Evolutionary conservation across 2,113 vertebrate genomes (phyloP), one percentile per base, ranked within the genome.

Genomic region (Falcunculus frontatus): DNA sequence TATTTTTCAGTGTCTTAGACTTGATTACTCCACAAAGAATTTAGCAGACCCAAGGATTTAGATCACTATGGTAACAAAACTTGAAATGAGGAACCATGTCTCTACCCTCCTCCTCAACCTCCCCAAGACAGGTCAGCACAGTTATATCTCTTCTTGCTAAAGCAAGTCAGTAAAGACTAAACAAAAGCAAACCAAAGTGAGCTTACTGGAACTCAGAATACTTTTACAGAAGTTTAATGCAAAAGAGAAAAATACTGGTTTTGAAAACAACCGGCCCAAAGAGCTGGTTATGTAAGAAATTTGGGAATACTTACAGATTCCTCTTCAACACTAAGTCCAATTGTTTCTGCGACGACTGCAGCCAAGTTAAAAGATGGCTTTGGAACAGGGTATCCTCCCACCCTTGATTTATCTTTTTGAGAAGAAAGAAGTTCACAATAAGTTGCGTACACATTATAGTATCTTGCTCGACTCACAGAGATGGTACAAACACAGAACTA

Each of bases 341-440:
- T 99, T 16, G 99, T 99, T 97, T 99, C 99, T 94, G 98, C 98
- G 26, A 99, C 97, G 9, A 98, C 97, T 44, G 97, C 95, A 94
- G 97, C 95, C 92, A 98, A 96, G 77, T 97, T 97, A 96, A 98
- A 97, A 88, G 97, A 84, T 26, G 98, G 95, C 50, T 97, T 97
- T 89, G 97, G 91, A 92, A 74, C 19, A 29, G 96, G 53, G 70
- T 89, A 97, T 80, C 59, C 95, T 90, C 74, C 97, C 62, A 85
- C 85, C 39, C 84, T 95, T 67, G 65, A 37, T 84, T 92, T 97
- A 96, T 78, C 98, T 98, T 82, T 55, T 52, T 33, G n/a, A 83
- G 46, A 18, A 87, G 25, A 93, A 88, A 94, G 53, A 84, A 70
- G n/a, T 15, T n/a, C 55, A 83, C 30, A 86, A 0, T 77, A 69